Base-by-base conservation (phyloP, 2,888 invertebrate species). In the Abrostola tripartita region DNA sequence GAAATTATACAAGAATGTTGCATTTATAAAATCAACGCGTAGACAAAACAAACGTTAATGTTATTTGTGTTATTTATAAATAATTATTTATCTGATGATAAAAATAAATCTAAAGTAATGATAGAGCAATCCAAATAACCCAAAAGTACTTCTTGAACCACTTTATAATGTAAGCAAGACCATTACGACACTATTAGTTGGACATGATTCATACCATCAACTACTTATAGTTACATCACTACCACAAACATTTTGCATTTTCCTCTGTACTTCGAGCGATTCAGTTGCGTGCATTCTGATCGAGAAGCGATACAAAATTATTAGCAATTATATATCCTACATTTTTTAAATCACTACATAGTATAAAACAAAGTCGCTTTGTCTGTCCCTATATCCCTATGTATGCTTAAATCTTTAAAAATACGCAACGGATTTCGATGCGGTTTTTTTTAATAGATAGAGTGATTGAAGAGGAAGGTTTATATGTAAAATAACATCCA, bases 171-270 rank as follows among this genome's bases (percentile, higher is more conserved):
- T 51, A 37, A 47, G 42, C 9, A 49, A 54, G 38, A 40, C 12
- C 57, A 63, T 73, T 62, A 68, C 65, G 49, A 41, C 65, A 68
- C 36, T 49, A 10, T 53, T 38, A 71, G 40, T 52, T 61, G 51
- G 40, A 51, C 44, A 69, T 76, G 68, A 78, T 52, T 78, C 66
- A 78, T 65, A 6, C 37, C 40, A 38, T 65, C 12, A 6, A 24
- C 8, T 44, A 11, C 6, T 5, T 52, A 47, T 42, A 53, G 61
- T 54, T 58, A 57, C 59, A 50, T 78, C 73, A 76, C 55, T 52
- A 37, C 6, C 40, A 49, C 14, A 35, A 9, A 53, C 14, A 37
- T 52, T 8, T 42, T 10, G 24, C 11, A 54, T 47, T 57, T 65
- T 66, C 14, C 41, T 58, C 35, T 40, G 37, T 5, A 47, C 11